These are phyloP conservation scores for Gambusia yucatana DNA, from an alignment of 2,797 vertebrate species.

Conservation along the genomic window DNA sequence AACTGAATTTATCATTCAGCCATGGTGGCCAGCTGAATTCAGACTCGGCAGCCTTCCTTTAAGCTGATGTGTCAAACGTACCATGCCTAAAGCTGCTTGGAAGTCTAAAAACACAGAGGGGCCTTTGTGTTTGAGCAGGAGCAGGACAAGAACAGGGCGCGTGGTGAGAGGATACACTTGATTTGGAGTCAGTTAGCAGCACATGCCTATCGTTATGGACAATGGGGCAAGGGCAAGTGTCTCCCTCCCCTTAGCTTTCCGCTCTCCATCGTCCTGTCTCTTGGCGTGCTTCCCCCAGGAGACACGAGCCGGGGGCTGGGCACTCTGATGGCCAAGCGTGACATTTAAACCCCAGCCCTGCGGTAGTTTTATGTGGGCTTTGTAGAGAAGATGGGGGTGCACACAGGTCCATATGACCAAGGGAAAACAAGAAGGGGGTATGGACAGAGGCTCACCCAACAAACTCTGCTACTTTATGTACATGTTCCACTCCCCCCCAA, in stretches of 20 bases:
- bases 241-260: constrained; percentile 70
- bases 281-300: constrained; percentile 66
- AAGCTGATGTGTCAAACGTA: constrained; percentile 68
- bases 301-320: constrained; percentile 81
- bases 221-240: constrained; percentile 73
- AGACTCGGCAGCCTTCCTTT: constrained; percentile 46
- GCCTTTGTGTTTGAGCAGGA: constrained; percentile 71
- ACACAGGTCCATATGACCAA: constrained; percentile 73
- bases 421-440: constrained; percentile 61
- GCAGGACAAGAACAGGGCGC: constrained; percentile 70
- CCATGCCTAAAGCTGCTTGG: constrained; percentile 66
- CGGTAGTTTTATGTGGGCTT: constrained; percentile 73
- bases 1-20: constrained; percentile 61
- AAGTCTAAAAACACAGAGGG: constrained; percentile 56
- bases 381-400: constrained; percentile 48
- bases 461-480: constrained; percentile 56
- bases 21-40: constrained; percentile 64
- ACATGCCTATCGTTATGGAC: constrained; percentile 76
- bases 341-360: constrained; percentile 84
- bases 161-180: constrained; percentile 80
- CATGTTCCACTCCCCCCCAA: constrained; percentile 26
- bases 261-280: constrained; percentile 60
- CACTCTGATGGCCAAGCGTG: constrained; percentile 82
- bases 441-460: constrained; percentile 66
- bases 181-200: constrained; percentile 81